A percentile compares a stretch with the other conserved stretches of the same genome.
phyloP scores from a whole-genome alignment of 2,113 vertebrate species.

The Misgurnus anguillicaudatus region DNA sequence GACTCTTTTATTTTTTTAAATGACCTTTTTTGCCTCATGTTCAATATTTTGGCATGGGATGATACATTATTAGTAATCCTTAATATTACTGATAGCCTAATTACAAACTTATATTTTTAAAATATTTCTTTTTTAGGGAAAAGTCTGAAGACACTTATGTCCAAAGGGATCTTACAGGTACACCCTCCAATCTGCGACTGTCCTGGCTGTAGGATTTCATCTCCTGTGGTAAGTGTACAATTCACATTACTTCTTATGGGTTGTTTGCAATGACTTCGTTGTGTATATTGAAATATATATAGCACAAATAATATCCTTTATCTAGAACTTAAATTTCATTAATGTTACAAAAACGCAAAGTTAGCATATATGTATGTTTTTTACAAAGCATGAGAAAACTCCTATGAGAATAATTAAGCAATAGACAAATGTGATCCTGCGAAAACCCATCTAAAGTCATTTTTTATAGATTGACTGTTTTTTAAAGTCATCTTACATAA shows the following conservation, averaged over 20 bases:
- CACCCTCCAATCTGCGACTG: constrained; percentile 99
- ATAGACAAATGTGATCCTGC: background rate
- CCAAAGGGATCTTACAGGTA: constrained; percentile 99
- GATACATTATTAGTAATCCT: background rate
- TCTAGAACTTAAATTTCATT: too few species aligned
- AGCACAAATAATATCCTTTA: too few species aligned
- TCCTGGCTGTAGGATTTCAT: constrained; percentile 98
- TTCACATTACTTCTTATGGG: constrained; percentile 26
- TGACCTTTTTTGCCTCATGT: background rate
- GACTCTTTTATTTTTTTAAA: background rate
- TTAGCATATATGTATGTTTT: background rate
- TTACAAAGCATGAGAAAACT: background rate
- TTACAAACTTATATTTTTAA: background rate
- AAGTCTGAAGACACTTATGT: constrained; percentile 99
- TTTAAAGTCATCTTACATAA: too few species aligned
- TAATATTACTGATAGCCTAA: too few species aligned
- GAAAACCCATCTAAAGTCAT: too few species aligned
- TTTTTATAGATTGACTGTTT: too few species aligned
- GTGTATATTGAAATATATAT: background rate
- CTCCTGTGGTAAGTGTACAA: constrained; percentile 93
- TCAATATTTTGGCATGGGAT: background rate
- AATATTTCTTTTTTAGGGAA: constrained; percentile 80
- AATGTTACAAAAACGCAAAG: too few species aligned
- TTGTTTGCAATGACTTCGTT: background rate
- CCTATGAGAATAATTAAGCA: background rate